Evolutionary conservation across 1,140 invertebrate genomes (phyloP).

Genomic region (Caenorhabditis remanei): DNA sequence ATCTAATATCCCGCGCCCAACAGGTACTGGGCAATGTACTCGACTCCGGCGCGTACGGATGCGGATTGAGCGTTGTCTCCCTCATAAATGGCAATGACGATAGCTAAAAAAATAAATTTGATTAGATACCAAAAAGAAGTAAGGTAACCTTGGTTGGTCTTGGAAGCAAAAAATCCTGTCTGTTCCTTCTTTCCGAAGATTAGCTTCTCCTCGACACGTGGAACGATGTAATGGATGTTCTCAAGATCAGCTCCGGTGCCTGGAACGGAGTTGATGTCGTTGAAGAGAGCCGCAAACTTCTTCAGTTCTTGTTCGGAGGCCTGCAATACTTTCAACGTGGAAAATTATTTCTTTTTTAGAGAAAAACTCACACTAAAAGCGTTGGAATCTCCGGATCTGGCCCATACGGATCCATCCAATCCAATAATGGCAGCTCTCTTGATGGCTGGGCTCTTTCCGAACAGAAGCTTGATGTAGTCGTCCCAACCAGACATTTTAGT

Average conservation of each 20-base stretch:
- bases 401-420: slow-evolving; percentile 75
- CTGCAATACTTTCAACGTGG: slow-evolving; percentile 65
- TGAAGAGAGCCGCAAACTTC: slow-evolving; percentile 70
- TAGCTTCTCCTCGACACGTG: slow-evolving; percentile 75
- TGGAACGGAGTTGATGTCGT: slow-evolving; percentile 72
- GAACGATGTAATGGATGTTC: slow-evolving; percentile 76
- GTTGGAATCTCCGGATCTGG: slow-evolving; percentile 70
- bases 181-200: slow-evolving; percentile 78
- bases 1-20: slow-evolving; percentile 71
- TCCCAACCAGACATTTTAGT: slow-evolving; percentile 75
- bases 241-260: slow-evolving; percentile 73
- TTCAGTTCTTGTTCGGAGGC: slow-evolving; percentile 75
- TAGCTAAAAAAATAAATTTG: slow-evolving; percentile 68
- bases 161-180: slow-evolving; percentile 75
- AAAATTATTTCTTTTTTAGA: neutral
- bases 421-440: slow-evolving; percentile 76
- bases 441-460: slow-evolving; percentile 66
- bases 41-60: slow-evolving; percentile 73
- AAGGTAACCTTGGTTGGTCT: slow-evolving; percentile 70
- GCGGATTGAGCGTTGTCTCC: slow-evolving; percentile 72
- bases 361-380: slow-evolving; percentile 46
- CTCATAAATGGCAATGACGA: slow-evolving; percentile 75
- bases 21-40: slow-evolving; percentile 73
- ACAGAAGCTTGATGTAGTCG: slow-evolving; percentile 74
- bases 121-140: neutral